Base-by-base conservation (phyloP, 2,888 invertebrate genomes). In the Heliconius hortense region DNA sequence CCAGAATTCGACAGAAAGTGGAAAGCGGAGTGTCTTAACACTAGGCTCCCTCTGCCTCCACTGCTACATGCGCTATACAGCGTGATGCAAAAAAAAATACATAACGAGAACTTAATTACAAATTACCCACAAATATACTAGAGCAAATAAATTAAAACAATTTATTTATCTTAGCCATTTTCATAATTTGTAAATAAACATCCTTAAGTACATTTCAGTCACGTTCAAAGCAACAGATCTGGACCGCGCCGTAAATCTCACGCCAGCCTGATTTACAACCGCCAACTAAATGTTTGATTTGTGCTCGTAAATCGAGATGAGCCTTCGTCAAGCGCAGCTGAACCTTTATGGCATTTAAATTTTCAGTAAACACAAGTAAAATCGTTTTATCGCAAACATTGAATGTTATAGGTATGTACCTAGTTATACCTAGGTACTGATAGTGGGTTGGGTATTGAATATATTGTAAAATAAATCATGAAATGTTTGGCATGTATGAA, bases 251-350 rank as follows among this genome's bases (percentile, higher is more conserved):
- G 89, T 92, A 93, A 93, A 93, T 92, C 87, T 84, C 82, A 78
- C 82, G 83, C 84, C 86, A 91, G 88, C 85, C 92, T 93, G 93
- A 93, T 94, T 94, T 94, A 93, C 92, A 85, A 85, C 88, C 85
- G 79, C 84, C 85, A 87, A 84, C 91, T 92, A 92, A 92, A 92
- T 92, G 91, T 92, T 92, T 92, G 92, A 92, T 92, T 92, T 92
- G 90, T 86, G 89, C 90, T 84, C 91, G 89, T 92, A 92, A 92
- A 94, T 94, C 90, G 92, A 92, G 93, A 93, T 93, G 90, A 94
- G 88, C 92, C 85, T 87, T 84, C 88, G 90, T 89, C 90, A 89
- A 83, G 74, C 80, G 79, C 89, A 90, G 88, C 86, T 90, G 89
- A 86, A 85, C 84, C 85, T 79, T 77, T 68, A 74, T 76, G 72